Conservation (phyloP, 2,113 vertebrate genomes). For the Pygoscelis adeliae region DNA sequence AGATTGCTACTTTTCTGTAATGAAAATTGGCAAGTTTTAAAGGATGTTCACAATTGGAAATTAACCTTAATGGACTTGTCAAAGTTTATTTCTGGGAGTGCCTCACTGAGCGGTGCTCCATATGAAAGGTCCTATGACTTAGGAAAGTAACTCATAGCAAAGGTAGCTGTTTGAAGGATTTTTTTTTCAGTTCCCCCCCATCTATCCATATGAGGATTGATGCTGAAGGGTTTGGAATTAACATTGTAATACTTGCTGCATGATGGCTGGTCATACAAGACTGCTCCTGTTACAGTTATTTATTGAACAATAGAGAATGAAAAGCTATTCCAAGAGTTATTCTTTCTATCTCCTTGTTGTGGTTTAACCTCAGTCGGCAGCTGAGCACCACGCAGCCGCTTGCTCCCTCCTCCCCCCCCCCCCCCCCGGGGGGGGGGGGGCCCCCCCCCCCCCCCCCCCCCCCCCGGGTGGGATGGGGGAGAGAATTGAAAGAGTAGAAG, state of each 20-base stretch:
- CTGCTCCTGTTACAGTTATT: background rate
- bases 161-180: background rate
- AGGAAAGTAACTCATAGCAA: background rate
- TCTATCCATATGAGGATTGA: background rate
- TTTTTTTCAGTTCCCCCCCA: background rate
- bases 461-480: too few relatives aligned
- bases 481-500: too few relatives aligned
- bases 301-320: background rate
- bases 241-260: background rate
- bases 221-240: background rate
- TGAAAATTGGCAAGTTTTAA: background rate
- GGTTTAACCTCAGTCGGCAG: too few relatives aligned
- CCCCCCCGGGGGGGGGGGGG: too few relatives aligned
- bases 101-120: background rate
- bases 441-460: too few relatives aligned
- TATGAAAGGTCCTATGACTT: fast-evolving
- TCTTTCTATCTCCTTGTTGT: background rate
- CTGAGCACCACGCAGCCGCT: too few relatives aligned
- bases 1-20: background rate
- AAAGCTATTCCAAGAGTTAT: background rate
- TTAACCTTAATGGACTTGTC: background rate
- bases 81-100: background rate
- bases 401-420: too few relatives aligned
- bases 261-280: background rate
- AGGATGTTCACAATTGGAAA: background rate